Percentiles rank a stretch among this genome's conserved stretches.
Evolutionary conservation across 2,888 invertebrate species (phyloP).

Genomic region (Digitonthophagus gazella): DNA sequence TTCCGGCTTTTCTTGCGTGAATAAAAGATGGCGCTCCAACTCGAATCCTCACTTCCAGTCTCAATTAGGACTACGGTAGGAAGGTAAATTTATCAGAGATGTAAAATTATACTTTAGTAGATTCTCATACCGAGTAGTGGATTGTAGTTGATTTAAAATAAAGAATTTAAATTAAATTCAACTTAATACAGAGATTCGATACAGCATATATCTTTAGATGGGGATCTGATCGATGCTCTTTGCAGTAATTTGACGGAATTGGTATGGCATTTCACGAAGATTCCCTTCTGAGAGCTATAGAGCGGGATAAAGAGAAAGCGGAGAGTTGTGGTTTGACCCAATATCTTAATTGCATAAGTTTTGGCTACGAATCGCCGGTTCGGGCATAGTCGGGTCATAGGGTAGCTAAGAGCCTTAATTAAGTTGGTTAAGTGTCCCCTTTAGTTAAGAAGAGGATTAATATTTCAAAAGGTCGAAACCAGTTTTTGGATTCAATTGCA

Average conservation of each 20-base stretch:
- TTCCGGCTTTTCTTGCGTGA: not conserved
- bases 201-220: too few relatives aligned
- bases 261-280: not conserved
- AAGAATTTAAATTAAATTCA: too few relatives aligned
- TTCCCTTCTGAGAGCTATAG: not conserved
- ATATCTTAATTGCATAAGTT: not conserved
- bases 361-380: not conserved
- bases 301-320: not conserved
- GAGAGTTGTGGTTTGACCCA: not conserved
- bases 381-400: not conserved
- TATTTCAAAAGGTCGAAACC: too few relatives aligned
- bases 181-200: too few relatives aligned
- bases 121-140: too few relatives aligned
- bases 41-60: not conserved
- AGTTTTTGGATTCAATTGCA: not conserved
- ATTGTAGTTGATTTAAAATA: too few relatives aligned
- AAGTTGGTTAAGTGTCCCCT: not conserved
- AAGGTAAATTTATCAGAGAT: not conserved
- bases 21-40: not conserved
- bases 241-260: not conserved
- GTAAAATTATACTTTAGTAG: not conserved
- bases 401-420: not conserved
- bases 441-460: not conserved
- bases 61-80: not conserved
- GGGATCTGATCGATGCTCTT: not conserved